Conservation (phyloP, 1,140 invertebrate genomes). For the Orius insidiosus region DNA sequence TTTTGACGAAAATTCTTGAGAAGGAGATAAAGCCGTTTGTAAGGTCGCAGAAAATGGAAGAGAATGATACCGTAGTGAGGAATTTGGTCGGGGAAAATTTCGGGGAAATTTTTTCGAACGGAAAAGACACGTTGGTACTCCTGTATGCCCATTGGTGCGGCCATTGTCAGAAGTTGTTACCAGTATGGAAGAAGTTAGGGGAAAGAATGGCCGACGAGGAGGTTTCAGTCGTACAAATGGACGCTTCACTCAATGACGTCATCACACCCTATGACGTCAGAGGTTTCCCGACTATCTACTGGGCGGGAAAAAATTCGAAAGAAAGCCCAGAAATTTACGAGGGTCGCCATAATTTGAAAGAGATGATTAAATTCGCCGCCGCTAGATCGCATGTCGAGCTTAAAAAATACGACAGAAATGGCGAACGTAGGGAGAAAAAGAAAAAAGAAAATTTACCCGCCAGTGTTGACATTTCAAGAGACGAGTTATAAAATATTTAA, state of each 20-base stretch:
- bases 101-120: conserved; percentile 79
- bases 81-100: conserved; percentile 94
- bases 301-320: conserved; percentile 74
- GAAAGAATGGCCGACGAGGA: conserved; percentile 78
- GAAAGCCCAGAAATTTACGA: conserved; percentile 78
- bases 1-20: conserved; percentile 68
- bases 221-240: conserved; percentile 90
- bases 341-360: too few relatives aligned
- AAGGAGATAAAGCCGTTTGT: conserved; percentile 79
- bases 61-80: conserved; percentile 69
- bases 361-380: too few relatives aligned
- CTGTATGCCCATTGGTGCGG: conserved; percentile 99
- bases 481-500: too few relatives aligned
- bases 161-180: conserved; percentile 91
- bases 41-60: conserved; percentile 84
- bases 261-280: conserved; percentile 79
- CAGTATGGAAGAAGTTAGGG: conserved; percentile 86
- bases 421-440: too few relatives aligned
- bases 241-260: conserved; percentile 97
- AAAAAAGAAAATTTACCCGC: too few relatives aligned
- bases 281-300: conserved; percentile 96
- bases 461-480: too few relatives aligned
- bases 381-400: too few relatives aligned
- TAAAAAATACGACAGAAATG: too few relatives aligned
- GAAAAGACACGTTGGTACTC: conserved; percentile 87